Percentiles rank a stretch among this genome's conserved stretches.
phyloP scores from a whole-genome alignment of 1,140 invertebrate genomes.

The Dermatophagoides farinae region DNA sequence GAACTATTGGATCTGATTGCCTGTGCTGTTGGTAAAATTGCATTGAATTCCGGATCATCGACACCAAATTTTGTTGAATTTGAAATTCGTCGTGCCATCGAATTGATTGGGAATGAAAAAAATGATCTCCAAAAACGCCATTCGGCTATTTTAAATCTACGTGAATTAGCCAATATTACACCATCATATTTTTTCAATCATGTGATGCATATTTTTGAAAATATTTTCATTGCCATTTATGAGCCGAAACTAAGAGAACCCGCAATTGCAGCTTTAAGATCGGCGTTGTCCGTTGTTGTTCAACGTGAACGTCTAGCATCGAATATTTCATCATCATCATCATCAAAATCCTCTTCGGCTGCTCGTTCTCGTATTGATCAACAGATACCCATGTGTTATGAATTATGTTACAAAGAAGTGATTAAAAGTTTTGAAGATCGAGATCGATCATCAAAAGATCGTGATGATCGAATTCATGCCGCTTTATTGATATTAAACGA shows the following conservation, averaged over 20 bases:
- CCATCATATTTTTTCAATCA: conserved; percentile 97
- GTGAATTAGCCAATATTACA: conserved; percentile 81
- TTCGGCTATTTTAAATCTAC: conserved; percentile 67
- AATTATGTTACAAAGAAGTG: conserved; percentile 76
- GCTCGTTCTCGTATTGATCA: conserved; percentile 5
- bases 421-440: conserved; percentile 54
- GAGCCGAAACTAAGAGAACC: conserved; percentile 84
- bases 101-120: conserved; percentile 69
- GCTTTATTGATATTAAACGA: conserved; percentile 85
- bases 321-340: neutral
- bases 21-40: conserved; percentile 73
- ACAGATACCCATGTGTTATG: conserved; percentile 28
- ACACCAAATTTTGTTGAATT: conserved; percentile 88
- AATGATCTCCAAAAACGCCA: conserved; percentile 62
- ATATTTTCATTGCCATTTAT: conserved; percentile 70
- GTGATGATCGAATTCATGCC: conserved; percentile 80
- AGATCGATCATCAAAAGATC: conserved; percentile 30
- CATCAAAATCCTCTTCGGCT: neutral
- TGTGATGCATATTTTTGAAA: conserved; percentile 82
- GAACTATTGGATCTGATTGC: conserved; percentile 88
- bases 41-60: conserved; percentile 71
- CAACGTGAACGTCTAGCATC: conserved; percentile 82
- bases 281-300: conserved; percentile 76
- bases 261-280: conserved; percentile 72
- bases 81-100: conserved; percentile 81